Evolutionary conservation across 2,113 vertebrate species (phyloP).

Genomic region (Pardalotus punctatus): DNA sequence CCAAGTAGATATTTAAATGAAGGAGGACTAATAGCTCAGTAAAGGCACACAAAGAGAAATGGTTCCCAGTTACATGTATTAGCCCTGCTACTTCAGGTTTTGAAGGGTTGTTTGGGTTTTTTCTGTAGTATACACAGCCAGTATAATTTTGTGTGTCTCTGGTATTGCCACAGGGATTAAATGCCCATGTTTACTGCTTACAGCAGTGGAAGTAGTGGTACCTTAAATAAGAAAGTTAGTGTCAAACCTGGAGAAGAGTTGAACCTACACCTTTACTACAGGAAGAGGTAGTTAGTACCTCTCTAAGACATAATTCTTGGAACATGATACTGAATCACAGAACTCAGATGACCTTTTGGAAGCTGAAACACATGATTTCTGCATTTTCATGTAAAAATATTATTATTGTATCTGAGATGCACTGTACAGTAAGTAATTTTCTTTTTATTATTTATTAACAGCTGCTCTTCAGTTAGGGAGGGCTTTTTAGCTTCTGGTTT

Average conservation of each 20-base stretch:
- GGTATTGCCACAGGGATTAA: background rate
- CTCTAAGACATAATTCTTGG: background rate
- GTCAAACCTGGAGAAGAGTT: background rate
- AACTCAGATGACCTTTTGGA: background rate
- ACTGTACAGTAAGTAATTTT: background rate
- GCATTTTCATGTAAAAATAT: background rate
- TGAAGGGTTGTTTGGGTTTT: background rate
- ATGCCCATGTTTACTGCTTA: background rate
- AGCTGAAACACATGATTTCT: background rate
- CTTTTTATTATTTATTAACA: background rate
- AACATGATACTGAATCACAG: background rate
- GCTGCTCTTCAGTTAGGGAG: background rate
- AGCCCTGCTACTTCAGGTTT: background rate
- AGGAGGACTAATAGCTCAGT: background rate
- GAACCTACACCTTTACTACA: background rate
- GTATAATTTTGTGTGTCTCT: background rate
- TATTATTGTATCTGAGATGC: background rate
- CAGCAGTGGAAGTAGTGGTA: background rate
- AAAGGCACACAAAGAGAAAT: background rate
- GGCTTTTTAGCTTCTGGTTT: background rate
- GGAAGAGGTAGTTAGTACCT: background rate
- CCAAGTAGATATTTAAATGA: background rate
- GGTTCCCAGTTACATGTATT: background rate
- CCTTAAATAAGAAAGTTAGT: background rate
- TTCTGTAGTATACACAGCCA: background rate